These are phyloP conservation scores for Chalcis sispes DNA, from an alignment of 2,888 invertebrate species.

Conservation along the genomic window DNA sequence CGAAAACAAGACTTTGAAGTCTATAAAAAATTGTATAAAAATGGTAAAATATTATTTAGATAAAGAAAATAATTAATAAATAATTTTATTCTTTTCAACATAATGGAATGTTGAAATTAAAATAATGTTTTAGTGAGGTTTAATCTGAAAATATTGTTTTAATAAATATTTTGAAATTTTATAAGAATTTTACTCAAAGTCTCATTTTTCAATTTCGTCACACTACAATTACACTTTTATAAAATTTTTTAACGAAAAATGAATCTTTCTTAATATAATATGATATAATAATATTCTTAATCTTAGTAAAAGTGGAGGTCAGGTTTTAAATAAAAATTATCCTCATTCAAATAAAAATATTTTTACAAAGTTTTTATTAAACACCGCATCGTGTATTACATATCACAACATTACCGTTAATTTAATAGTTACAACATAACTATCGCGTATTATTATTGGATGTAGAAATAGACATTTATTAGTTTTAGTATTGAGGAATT, in stretches of 20 bases:
- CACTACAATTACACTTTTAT: too few species aligned
- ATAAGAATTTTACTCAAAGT: too few species aligned
- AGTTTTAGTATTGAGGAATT: conserved; percentile 36
- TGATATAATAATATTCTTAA: not conserved
- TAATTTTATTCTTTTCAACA: too few species aligned
- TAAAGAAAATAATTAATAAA: too few species aligned
- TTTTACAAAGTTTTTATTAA: conserved; percentile 72
- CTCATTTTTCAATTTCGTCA: too few species aligned
- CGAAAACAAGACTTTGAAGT: not conserved
- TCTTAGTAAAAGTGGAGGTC: not conserved
- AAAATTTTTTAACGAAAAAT: too few species aligned
- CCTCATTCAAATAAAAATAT: conserved; percentile 46
- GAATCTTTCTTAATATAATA: not conserved
- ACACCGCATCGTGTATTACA: conserved; percentile 70
- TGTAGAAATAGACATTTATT: conserved; percentile 47
- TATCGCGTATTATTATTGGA: conserved; percentile 47
- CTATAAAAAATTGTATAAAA: not conserved
- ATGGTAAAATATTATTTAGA: not conserved
- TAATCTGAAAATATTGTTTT: too few species aligned
- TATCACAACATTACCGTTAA: conserved; percentile 71
- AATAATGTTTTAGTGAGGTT: too few species aligned
- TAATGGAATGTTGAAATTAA: too few species aligned
- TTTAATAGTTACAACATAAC: conserved; percentile 57
- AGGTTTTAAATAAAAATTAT: conserved; percentile 2
- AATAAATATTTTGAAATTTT: too few species aligned